Conservation (phyloP, 1,140 invertebrate genomes). For the Eulimnadia texana region DNA sequence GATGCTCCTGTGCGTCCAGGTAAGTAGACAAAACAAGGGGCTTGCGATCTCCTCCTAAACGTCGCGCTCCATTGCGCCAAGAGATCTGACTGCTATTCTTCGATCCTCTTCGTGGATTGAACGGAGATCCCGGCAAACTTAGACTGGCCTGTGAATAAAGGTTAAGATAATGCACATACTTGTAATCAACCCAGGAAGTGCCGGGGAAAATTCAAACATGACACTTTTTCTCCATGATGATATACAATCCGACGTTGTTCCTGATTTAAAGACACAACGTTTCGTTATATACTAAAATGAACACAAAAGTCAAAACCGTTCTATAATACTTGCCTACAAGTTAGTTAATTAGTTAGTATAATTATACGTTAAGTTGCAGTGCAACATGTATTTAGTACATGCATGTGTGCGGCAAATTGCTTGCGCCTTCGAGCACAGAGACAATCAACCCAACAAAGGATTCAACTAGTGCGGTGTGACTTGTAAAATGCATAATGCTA, state of each 20-base stretch:
- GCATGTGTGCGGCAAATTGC: too few species aligned
- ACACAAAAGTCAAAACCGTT: too few species aligned
- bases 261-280: too few species aligned
- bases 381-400: not conserved
- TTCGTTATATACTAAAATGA: too few species aligned
- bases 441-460: too few species aligned
- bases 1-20: constrained; percentile 86
- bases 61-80: constrained; percentile 54
- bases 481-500: too few species aligned
- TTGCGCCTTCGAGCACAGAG: too few species aligned
- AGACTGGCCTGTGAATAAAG: constrained; percentile 64
- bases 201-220: too few species aligned
- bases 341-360: not conserved
- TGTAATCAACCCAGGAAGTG: not conserved
- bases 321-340: too few species aligned
- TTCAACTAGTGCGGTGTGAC: too few species aligned
- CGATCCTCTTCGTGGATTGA: constrained; percentile 74
- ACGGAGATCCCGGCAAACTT: constrained; percentile 90
- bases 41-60: constrained; percentile 67
- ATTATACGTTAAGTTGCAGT: not conserved
- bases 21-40: constrained; percentile 86
- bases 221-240: too few species aligned
- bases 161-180: not conserved
- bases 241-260: too few species aligned
- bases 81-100: constrained; percentile 83